A percentile compares a stretch with the other conserved stretches of the same genome.
Conservation (phyloP, 2,113 vertebrate genomes). For the Beaufortia kweichowensis region DNA sequence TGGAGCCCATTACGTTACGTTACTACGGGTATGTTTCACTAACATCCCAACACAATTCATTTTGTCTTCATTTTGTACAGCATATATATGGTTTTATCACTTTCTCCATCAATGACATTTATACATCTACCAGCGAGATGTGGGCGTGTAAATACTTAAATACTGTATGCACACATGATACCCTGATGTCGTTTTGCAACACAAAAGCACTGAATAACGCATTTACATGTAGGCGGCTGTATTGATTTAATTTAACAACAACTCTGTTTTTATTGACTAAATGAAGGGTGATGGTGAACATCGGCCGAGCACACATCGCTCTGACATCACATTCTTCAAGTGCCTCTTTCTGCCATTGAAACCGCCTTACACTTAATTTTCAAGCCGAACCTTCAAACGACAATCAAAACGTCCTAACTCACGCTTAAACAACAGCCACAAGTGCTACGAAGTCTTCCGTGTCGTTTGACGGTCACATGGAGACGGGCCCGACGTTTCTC, state of each 20-base stretch:
- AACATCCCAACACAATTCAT: background rate
- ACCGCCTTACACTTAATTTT: background rate
- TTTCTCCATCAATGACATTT: too few species aligned
- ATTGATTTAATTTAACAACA: too few species aligned
- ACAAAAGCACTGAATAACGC: background rate
- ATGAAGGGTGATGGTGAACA: background rate
- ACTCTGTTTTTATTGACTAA: background rate
- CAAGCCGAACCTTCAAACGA: background rate
- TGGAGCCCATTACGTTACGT: background rate
- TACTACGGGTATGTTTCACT: background rate
- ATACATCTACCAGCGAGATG: too few species aligned
- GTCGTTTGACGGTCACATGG: constrained; percentile 39
- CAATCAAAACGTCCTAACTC: background rate
- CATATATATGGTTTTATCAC: too few species aligned
- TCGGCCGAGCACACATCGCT: background rate
- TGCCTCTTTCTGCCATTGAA: constrained; percentile 16
- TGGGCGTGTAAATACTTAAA: too few species aligned
- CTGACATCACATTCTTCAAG: constrained; percentile 33
- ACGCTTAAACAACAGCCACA: background rate
- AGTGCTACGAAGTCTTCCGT: background rate
- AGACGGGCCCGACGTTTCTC: constrained; percentile 57
- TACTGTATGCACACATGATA: too few species aligned
- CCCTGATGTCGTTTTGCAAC: too few species aligned
- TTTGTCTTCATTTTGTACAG: background rate
- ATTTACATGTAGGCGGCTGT: background rate